Base-by-base conservation (phyloP, 1,140 invertebrate genomes). In the Drosophila micromelanica region DNA sequence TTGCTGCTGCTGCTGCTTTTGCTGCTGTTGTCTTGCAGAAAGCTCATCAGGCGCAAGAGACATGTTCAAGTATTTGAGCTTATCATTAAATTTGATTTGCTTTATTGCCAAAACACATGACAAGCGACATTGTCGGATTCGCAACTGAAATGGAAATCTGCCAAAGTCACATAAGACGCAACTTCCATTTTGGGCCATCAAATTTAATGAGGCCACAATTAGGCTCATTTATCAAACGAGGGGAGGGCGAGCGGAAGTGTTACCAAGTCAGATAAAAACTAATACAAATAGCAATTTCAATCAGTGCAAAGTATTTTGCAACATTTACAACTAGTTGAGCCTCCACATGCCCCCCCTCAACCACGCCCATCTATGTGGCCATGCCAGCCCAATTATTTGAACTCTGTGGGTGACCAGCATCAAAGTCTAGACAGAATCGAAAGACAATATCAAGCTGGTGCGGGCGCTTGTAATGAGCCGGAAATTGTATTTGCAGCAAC, bases 31-130 rank as follows among this genome's bases (percentile, higher is more conserved):
- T 27, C 27, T 27, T 5, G 27, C 27, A 52, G 51, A 67, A 46
- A 72, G 54, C 65, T 60, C 73, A 84, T 77, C 81, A 63, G 48
- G 71, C 78, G 78, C 68, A 82, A 87, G 76, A 76, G 78, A 89
- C 82, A 87, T 89, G 78, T 71, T 80, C 76, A 65, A 71, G 64
- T 57, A 79, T 71, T 73, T 62, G 76, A 84, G 84, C 81, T 84
- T 82, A 87, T 87, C 84, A 89, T 87, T 87, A 87, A 76, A 89
- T 87, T 89, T 87, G 82, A 86, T 86, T 86, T 89, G 82, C 84
- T 82, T 78, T 78, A 73, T 81, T 81, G 72, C 46, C 72, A 59
- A 74, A 57, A 70, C 52, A 57, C 38, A 32, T 42, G 49, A 74
- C 65, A 46, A 13, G 42, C 30, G 15, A 9, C 59, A 51, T 37